Conservation (phyloP, 2,113 vertebrate species). For the Myiozetetes cayanensis region DNA sequence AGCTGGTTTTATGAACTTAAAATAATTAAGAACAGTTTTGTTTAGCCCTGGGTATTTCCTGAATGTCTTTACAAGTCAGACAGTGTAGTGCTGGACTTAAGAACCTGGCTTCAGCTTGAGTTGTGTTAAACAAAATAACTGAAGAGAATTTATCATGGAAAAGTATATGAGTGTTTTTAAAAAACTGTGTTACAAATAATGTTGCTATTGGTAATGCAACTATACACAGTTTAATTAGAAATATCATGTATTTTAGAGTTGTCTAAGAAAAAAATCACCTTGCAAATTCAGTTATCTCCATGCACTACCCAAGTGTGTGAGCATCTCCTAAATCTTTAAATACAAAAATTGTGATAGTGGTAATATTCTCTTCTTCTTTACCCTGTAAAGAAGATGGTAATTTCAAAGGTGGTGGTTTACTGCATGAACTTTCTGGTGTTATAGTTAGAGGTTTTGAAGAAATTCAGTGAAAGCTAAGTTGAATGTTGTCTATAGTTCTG, state of each 20-base stretch:
- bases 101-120: neutral
- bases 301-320: neutral
- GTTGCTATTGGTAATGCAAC: neutral
- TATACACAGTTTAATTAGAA: neutral
- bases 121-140: neutral
- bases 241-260: neutral
- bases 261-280: neutral
- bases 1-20: slow-evolving; percentile 34
- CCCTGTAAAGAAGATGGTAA: neutral
- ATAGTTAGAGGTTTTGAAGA: neutral
- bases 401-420: neutral
- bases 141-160: neutral
- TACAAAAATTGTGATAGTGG: neutral
- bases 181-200: neutral
- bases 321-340: neutral
- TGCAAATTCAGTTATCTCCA: neutral
- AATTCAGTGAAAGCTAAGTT: neutral
- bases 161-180: neutral
- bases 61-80: slow-evolving; percentile 21
- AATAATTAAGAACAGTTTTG: slow-evolving; percentile 58
- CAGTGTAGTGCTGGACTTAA: neutral
- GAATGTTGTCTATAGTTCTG: neutral
- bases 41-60: slow-evolving; percentile 52
- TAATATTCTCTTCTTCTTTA: neutral
- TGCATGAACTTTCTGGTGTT: neutral